These are phyloP conservation scores for Chromobotia macracanthus DNA, from an alignment of 2,797 vertebrate genomes.

Conservation along the genomic window DNA sequence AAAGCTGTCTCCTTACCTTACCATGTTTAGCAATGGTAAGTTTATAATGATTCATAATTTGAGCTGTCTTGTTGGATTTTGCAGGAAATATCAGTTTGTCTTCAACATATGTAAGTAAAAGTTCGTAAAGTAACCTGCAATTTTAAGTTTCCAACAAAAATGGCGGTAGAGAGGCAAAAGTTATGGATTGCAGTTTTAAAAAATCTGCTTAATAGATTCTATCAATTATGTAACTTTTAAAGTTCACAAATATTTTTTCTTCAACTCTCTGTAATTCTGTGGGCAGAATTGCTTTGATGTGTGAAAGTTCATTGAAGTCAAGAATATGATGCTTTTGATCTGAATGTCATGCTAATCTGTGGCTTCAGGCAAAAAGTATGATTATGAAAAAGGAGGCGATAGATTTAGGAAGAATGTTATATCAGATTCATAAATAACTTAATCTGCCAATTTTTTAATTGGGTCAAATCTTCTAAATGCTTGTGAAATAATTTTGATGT, in stretches of 20 bases:
- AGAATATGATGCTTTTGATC: conserved; percentile 14
- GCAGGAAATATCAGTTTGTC: no score
- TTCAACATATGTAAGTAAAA: no score
- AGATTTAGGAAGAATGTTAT: not conserved
- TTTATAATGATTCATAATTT: no score
- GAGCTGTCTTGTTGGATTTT: no score
- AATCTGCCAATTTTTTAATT: not conserved
- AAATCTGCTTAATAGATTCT: not conserved
- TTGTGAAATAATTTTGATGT: not conserved
- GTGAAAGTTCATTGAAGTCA: not conserved
- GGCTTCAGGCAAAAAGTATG: not conserved
- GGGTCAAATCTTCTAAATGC: not conserved
- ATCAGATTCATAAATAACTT: not conserved
- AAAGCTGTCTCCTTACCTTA: no score
- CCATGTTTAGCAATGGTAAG: no score
- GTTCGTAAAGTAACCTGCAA: no score
- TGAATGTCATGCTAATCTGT: conserved; percentile 1
- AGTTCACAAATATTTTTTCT: not conserved
- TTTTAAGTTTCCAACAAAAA: no score
- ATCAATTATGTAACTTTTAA: not conserved
- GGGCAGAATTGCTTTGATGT: conserved; percentile 5
- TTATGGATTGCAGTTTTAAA: no score
- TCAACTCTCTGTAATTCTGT: not conserved
- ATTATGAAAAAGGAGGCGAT: not conserved
- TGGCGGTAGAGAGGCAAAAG: no score